Base-by-base conservation (phyloP, 2,797 vertebrate genomes). In the Florisuga fusca region DNA sequence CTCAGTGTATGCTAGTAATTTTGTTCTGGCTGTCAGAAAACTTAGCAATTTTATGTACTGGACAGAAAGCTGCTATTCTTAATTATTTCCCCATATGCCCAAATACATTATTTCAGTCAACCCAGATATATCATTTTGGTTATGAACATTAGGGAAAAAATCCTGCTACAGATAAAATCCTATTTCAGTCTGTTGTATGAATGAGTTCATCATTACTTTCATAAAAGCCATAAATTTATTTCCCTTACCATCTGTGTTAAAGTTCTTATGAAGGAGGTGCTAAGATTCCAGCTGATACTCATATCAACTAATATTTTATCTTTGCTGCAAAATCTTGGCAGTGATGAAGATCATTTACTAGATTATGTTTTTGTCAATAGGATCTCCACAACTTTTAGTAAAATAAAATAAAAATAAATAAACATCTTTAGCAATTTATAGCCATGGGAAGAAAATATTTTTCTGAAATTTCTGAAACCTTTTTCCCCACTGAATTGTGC, bases 11-110 rank as follows among this genome's bases (percentile, higher is more conserved):
- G 22, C 54, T 58, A 36, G 38, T 90, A 94, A 95, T 90, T 59
- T 77, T 78, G 38, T 87, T 95, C 84, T 21, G 58, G 4, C 75
- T 96, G 83, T 94, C 63, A 95, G 62, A 93, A 96, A 94, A 89
- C 41, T 72, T 74, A 76, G 45, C 50, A 94, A 75, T 97, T 94
- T 84, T 94, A 87, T 94, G 25, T 5, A 4, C 23, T 87, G 62
- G 31, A 7, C 10, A 14, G 62, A 93, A 97, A 93, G 22, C 46
- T 77, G 5, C 43, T 91, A 88, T 90, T 87, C 55, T 84, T 94
- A 96, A 94, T 95, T 73, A 85, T 94, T 93, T 93, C 54, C 20
- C n/a, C 26, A 23, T 95, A 69, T 66, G 58, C 16, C 16, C 62
- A 89, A 93, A 57, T 93, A 71, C 46, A 87, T 94, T 90, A 34